phyloP scores from a whole-genome alignment of 2,888 invertebrate species.

The Drosophila dives region DNA sequence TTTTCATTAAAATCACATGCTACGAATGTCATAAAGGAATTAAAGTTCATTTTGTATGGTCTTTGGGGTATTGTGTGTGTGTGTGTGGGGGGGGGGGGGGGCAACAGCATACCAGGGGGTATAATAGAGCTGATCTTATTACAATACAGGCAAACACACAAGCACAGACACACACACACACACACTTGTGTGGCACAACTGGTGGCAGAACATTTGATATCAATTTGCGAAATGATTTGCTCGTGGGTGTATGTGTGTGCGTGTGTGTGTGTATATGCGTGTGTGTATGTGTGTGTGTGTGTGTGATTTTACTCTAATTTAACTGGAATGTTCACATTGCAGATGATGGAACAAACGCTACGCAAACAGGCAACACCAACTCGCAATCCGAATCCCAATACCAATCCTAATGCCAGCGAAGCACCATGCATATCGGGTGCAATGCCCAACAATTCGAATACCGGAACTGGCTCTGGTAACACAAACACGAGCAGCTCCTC shows the following conservation, averaged over 20 bases:
- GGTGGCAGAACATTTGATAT: constrained; percentile 56
- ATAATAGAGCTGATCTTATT: constrained; percentile 24
- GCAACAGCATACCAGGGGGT: background rate
- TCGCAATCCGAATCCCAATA: constrained; percentile 21
- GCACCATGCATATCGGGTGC: constrained; percentile 52
- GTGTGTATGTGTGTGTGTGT: background rate
- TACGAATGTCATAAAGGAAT: constrained; percentile 52
- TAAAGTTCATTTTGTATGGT: constrained; percentile 34
- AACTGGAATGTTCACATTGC: constrained; percentile 9
- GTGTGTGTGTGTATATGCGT: background rate
- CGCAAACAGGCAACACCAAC: constrained; percentile 51
- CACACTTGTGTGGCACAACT: background rate
- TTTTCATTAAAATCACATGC: constrained; percentile 72
- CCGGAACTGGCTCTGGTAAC: constrained; percentile 1
- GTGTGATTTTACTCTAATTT: background rate
- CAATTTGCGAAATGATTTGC: constrained; percentile 40
- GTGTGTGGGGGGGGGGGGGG: background rate
- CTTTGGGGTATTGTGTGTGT: too few species aligned
- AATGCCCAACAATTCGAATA: constrained; percentile 7
- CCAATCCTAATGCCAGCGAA: constrained; percentile 32
- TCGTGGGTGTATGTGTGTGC: background rate
- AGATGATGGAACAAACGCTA: constrained; percentile 67
- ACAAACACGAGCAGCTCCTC: constrained; percentile 31
- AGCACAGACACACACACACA: background rate
- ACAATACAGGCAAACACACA: background rate